Conservation (phyloP, 2,888 invertebrate genomes). For the Drosophila conformis region DNA sequence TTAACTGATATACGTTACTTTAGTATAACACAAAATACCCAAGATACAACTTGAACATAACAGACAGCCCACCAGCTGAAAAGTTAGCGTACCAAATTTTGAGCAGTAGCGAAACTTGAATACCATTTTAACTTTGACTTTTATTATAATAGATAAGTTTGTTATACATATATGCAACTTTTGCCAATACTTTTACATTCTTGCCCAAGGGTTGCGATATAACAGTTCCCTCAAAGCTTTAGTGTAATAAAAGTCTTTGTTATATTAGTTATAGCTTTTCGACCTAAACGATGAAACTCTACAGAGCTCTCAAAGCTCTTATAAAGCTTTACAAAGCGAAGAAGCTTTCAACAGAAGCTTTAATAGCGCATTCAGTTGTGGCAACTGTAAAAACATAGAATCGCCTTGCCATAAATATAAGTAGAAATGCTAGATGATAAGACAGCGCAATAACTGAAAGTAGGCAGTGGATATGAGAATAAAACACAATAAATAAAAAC, state of each 20-base stretch:
- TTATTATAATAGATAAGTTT: not conserved
- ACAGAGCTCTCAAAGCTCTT: conserved; percentile 24
- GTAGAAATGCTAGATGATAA: not conserved
- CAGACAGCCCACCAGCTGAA: no score
- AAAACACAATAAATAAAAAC: not conserved
- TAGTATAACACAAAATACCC: not conserved
- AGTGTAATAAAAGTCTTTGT: not conserved
- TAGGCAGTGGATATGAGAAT: not conserved
- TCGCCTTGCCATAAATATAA: conserved; percentile 21
- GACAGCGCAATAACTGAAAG: not conserved
- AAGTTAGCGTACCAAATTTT: no score
- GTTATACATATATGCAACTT: not conserved
- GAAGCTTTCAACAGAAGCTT: not conserved
- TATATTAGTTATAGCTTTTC: conserved; percentile 10
- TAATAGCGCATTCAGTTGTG: not conserved
- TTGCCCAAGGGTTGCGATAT: not conserved
- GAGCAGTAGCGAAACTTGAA: not conserved
- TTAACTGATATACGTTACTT: not conserved
- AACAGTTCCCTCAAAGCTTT: not conserved
- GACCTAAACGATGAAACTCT: conserved; percentile 26
- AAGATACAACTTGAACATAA: not conserved
- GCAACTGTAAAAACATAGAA: conserved; percentile 37
- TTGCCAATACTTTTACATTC: not conserved
- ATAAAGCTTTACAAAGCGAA: not conserved
- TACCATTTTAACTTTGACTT: not conserved